Evolutionary conservation across 2,888 invertebrate genomes (phyloP).

Genomic region (Agonum fuliginosum): DNA sequence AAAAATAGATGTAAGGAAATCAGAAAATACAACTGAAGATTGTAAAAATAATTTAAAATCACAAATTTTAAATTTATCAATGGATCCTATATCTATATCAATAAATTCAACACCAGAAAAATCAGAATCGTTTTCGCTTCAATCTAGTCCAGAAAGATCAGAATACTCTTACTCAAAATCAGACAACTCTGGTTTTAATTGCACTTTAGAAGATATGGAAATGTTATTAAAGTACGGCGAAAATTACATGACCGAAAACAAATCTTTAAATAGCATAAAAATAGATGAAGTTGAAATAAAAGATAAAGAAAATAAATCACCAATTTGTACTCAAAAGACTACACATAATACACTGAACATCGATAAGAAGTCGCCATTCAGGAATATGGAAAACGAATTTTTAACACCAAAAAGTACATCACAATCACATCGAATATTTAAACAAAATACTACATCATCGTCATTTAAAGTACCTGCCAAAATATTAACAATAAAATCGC

Average conservation of each 20-base stretch:
- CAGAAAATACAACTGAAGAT: no score
- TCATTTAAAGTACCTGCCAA: conserved; percentile 61
- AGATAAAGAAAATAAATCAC: conserved; percentile 23
- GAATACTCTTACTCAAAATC: background rate
- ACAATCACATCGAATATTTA: background rate
- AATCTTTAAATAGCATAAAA: background rate
- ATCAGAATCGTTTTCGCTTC: background rate
- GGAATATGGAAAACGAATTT: background rate
- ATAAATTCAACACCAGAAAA: background rate
- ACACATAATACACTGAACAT: background rate
- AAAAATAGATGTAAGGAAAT: background rate
- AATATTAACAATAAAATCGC: conserved; percentile 51
- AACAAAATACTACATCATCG: background rate
- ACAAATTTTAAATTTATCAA: no score
- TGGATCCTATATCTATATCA: background rate
- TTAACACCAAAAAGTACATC: background rate
- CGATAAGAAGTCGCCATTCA: background rate
- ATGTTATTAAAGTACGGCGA: conserved; percentile 71
- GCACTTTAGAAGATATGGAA: conserved; percentile 72
- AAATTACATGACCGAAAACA: conserved; percentile 66
- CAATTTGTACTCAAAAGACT: conserved; percentile 48
- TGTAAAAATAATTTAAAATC: no score
- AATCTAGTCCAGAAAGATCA: background rate
- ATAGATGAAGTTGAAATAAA: background rate
- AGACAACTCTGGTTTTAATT: conserved; percentile 67